These are phyloP conservation scores for Coregonus ussuriensis DNA, from an alignment of 2,797 vertebrate genomes.

Conservation along the genomic window DNA sequence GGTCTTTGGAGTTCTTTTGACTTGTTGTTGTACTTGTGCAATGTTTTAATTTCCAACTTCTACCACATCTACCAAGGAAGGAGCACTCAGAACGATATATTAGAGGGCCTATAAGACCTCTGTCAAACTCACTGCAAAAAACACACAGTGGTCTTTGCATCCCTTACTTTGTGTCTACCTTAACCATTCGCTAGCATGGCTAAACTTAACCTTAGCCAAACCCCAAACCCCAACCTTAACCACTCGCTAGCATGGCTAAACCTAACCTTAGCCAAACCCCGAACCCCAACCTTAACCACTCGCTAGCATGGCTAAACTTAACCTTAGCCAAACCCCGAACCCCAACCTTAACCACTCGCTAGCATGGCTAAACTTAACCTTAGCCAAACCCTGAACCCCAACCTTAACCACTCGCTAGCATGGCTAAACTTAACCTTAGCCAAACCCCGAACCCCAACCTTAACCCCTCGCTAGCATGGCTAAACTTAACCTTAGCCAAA, in stretches of 20 bases:
- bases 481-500: neutral
- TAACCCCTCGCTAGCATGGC: neutral
- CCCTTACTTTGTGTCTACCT: neutral
- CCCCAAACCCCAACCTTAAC: neutral
- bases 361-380: neutral
- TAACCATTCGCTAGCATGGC: neutral
- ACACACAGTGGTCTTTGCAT: neutral
- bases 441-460: no score
- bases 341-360: neutral
- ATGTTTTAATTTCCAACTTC: neutral
- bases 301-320: no score
- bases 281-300: neutral
- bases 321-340: neutral
- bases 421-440: no score
- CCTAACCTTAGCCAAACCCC: neutral
- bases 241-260: neutral
- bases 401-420: no score
- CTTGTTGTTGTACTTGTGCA: neutral
- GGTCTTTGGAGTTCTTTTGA: neutral
- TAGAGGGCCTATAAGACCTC: neutral
- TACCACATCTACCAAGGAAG: neutral
- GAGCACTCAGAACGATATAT: neutral
- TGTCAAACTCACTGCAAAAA: neutral
- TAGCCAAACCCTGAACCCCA: neutral
- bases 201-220: neutral